phyloP scores from a whole-genome alignment of 2,888 invertebrate genomes.

The Quadroppia sp. region DNA sequence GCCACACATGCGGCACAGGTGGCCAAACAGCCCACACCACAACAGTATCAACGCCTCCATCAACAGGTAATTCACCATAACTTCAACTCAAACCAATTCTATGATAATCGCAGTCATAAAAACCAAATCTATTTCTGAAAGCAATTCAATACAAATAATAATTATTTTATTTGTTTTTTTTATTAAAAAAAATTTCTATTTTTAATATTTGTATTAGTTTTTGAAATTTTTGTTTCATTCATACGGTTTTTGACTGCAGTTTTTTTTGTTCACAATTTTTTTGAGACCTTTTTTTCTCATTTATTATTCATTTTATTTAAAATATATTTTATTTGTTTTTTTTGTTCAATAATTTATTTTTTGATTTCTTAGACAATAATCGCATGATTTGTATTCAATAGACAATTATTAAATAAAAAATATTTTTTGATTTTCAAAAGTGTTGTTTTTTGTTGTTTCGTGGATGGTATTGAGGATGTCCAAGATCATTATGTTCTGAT shows the following conservation, averaged over 20 bases:
- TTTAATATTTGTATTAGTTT: no score
- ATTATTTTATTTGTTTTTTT: no score
- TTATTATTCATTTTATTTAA: not conserved
- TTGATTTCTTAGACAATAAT: not conserved
- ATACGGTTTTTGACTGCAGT: no score
- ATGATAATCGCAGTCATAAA: not conserved
- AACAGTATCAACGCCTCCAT: not conserved
- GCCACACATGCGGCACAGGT: not conserved
- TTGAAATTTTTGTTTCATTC: no score
- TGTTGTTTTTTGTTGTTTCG: not conserved
- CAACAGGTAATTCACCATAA: constrained; percentile 5
- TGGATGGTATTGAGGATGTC: no score
- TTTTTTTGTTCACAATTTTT: no score
- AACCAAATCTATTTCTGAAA: not conserved
- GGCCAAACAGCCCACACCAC: not conserved
- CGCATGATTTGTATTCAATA: constrained; percentile 1
- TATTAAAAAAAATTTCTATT: no score
- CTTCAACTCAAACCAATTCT: not conserved
- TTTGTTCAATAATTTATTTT: not conserved
- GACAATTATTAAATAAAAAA: not conserved
- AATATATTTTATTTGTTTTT: not conserved
- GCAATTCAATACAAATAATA: no score
- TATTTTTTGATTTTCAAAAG: not conserved
- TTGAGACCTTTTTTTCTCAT: not conserved
- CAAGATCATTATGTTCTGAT: no score